Evolutionary conservation across 2,888 invertebrate genomes (phyloP), one percentile per base, ranked within the genome.

Genomic region (Fragum whitleyi): DNA sequence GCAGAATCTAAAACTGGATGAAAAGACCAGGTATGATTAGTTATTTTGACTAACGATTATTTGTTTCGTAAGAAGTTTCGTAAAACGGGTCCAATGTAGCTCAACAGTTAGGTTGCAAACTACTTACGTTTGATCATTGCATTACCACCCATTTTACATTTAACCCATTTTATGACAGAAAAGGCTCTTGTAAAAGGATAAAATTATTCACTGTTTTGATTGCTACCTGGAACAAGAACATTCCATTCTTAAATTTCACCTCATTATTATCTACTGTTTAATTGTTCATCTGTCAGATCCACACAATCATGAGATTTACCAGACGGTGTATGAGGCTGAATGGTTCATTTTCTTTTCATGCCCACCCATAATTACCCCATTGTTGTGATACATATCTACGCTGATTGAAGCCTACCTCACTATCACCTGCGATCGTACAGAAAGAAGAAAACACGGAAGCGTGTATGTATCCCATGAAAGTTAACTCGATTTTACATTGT

Each of bases 311-410:
- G 65, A 65, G 28, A 36, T 42, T 21, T 21, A 42, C n/a, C 65
- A 65, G 65, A 65, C 65, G 47, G 47, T 3, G 26, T 1, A 2
- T n/a, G 19, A 65, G n/a, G 16, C 21, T 65, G 36, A 65, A 65
- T 65, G n/a, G 65, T 42, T 65, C 65, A 65, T 65, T 65, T 65
- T 65, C 23, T 11, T 65, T 42, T 65, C 65, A 65, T 65, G 65
- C 65, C 65, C 65, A 65, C 65, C 65, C 65, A 65, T 65, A 65
- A 65, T 65, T 65, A 23, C 65, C 65, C 42, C 23, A 65, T 65
- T 65, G 65, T 65, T 65, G 7, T 65, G 65, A 65, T 65, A 36
- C 21, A 42, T 65, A 65, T 65, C 39, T 42, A 14, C 65, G 21
- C 42, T 65, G 65, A 65, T 65, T 65, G 65, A 65, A 42, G 36